A percentile compares a stretch with the other conserved stretches of the same genome.
phyloP scores from a whole-genome alignment of 1,140 invertebrate species.

The Ceratina japonica region DNA sequence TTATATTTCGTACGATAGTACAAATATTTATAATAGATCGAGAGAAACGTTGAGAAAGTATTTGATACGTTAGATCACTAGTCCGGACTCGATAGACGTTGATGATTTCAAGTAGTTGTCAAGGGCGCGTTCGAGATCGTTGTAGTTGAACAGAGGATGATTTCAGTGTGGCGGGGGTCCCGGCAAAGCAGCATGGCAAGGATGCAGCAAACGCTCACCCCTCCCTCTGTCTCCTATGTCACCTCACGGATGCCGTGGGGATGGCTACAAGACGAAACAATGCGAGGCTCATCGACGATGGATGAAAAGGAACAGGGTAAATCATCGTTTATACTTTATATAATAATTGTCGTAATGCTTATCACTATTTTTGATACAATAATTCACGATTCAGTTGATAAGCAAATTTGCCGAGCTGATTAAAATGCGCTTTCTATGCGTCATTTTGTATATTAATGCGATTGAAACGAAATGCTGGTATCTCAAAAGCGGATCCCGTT shows the following conservation, averaged over 20 bases:
- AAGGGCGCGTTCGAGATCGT: neutral
- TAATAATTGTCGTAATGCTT: no score
- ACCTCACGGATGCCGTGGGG: constrained; percentile 77
- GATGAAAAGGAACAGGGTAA: constrained; percentile 91
- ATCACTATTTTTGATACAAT: no score
- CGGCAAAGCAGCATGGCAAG: constrained; percentile 90
- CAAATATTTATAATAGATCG: constrained; percentile 16
- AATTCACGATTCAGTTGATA: no score
- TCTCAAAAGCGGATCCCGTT: neutral
- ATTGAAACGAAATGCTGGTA: neutral
- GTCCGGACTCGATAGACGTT: constrained; percentile 10
- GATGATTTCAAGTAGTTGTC: constrained; percentile 4
- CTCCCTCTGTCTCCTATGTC: constrained; percentile 73
- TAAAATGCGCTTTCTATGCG: no score
- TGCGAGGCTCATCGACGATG: constrained; percentile 85
- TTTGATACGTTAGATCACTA: constrained; percentile 31
- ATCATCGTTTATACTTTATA: constrained; percentile 32
- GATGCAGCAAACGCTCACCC: constrained; percentile 85
- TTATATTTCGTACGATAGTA: constrained; percentile 30
- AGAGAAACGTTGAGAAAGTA: neutral
- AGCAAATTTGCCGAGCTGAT: no score
- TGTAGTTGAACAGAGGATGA: constrained; percentile 44
- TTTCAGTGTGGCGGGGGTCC: constrained; percentile 76
- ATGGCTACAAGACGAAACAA: constrained; percentile 83
- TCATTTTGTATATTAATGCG: no score